Base-by-base conservation (phyloP, 2,888 invertebrate genomes). In the Sinelater perroti region DNA sequence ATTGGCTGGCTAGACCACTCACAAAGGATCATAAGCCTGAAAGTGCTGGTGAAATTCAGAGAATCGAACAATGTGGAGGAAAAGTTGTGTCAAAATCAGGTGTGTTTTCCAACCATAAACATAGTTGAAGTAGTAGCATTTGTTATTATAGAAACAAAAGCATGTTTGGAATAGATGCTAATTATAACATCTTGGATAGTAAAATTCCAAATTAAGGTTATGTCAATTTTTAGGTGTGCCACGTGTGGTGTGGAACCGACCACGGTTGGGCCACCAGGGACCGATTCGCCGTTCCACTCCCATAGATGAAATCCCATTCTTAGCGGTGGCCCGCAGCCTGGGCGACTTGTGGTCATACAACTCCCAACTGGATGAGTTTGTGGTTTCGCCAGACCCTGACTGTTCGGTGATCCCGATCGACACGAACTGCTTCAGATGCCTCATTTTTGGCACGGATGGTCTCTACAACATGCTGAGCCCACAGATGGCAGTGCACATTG, bases 291-390 rank as follows among this genome's bases (percentile, higher is more conserved):
- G 95, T 64, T 93, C 91, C 38, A 96, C 96, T 0, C 89, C 89
- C 1, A 93, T 93, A 71, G 95, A 96, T 77, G 93, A 93, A 77
- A 95, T 97, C 70, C 96, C 97, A 0, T 97, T 97, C 74, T 80
- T 99, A 64, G 97, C 98, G 1, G 97, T 99, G 8, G 97, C 98
- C 1, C 84, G 98, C 69, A 95, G 97, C 26, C 80, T 98, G 38
- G 98, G 97, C 40, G 98, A 98, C 78, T 82, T 99, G 10, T 99
- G 98, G 98, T 97, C 97, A 70, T 97, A 95, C 77, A 97, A 97
- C 80, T 90, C 91, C 1, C 87, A 88, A 56, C 86, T 89, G 67
- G 89, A 95, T 76, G 90, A 92, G 76, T 99, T 95, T 79, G 91
- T 97, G 11, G 97, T 99, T n/a, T 96, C 96, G 20, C 98, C 98